A percentile compares a stretch with the other conserved stretches of the same genome.
Evolutionary conservation across 2,888 invertebrate species (phyloP).

Genomic region (Microctonus brassicae): DNA sequence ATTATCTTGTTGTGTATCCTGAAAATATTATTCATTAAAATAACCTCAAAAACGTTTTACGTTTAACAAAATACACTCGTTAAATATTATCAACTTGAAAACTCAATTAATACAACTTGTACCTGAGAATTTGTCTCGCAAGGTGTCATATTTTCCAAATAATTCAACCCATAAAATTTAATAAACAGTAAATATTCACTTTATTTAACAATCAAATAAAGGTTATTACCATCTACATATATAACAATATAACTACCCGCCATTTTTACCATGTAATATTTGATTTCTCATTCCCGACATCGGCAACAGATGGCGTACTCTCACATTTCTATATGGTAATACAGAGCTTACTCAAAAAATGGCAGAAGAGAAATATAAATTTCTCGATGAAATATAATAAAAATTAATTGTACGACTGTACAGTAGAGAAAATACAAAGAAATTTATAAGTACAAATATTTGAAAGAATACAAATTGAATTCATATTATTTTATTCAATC

Average conservation of each 20-base stretch:
- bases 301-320: background rate
- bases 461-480: background rate
- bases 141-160: slow-evolving; percentile 1
- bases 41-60: background rate
- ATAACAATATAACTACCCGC: too few relatives aligned
- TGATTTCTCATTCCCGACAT: background rate
- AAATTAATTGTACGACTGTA: background rate
- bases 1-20: slow-evolving; percentile 1
- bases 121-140: slow-evolving; percentile 7
- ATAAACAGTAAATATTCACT: too few relatives aligned
- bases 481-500: background rate
- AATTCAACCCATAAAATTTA: background rate
- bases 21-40: background rate
- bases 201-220: background rate
- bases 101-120: background rate
- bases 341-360: too few relatives aligned
- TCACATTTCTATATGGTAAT: background rate
- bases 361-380: background rate
- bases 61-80: too few relatives aligned
- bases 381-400: background rate
- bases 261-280: background rate
- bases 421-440: background rate
- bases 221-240: background rate
- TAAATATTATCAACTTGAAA: too few relatives aligned
- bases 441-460: background rate